Conservation (phyloP, 2,113 vertebrate species). For the Sinocyclocheilus anshuiensis region DNA sequence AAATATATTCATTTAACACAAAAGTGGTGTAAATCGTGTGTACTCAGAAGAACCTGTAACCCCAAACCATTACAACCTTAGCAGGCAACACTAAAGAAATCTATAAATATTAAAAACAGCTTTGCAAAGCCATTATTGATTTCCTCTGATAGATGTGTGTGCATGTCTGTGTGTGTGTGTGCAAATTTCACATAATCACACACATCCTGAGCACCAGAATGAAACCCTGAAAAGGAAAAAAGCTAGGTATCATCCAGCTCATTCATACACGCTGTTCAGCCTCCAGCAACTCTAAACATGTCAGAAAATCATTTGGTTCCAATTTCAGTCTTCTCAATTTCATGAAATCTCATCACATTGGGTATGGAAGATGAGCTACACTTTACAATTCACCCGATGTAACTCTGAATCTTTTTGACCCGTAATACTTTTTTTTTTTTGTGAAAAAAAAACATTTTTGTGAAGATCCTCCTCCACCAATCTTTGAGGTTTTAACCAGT, state of each 20-base stretch:
- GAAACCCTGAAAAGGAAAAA: not conserved
- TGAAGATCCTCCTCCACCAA: not conserved
- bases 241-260: not conserved
- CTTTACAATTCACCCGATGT: not conserved
- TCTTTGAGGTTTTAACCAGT: not conserved
- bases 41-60: too few relatives aligned
- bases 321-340: constrained; percentile 28
- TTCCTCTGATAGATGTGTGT: not conserved
- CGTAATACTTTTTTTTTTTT: not conserved
- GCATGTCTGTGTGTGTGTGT: not conserved
- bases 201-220: not conserved
- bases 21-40: too few relatives aligned
- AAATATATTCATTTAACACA: too few relatives aligned
- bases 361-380: not conserved
- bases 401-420: not conserved
- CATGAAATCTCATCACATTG: not conserved
- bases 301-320: constrained; percentile 24
- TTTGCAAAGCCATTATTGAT: not conserved
- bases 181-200: not conserved
- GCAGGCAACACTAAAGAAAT: too few relatives aligned
- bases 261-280: not conserved
- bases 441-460: too few relatives aligned
- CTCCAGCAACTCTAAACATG: constrained; percentile 16
- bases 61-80: too few relatives aligned
- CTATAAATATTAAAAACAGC: not conserved